Evolutionary conservation across 2,797 vertebrate species (phyloP).

Genomic region (Lagorchestes hirsutus): DNA sequence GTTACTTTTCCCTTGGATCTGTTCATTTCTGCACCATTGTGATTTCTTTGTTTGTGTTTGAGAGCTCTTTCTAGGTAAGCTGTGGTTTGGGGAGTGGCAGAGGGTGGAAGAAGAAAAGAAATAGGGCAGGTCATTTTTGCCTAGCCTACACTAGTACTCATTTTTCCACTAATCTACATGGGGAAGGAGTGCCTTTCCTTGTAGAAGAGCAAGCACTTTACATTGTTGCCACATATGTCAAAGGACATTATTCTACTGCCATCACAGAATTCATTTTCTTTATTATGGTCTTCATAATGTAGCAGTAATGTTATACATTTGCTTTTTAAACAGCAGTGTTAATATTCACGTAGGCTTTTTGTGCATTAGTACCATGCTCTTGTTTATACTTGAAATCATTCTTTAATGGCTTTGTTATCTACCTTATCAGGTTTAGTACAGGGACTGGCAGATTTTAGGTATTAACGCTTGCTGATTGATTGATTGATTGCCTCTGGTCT

Average conservation of each 20-base stretch:
- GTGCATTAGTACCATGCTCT: background rate
- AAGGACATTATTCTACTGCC: background rate
- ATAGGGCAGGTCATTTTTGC: background rate
- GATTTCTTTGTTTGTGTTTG: background rate
- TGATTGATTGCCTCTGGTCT: background rate
- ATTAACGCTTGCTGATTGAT: background rate
- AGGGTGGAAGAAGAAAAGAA: background rate
- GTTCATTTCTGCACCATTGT: background rate
- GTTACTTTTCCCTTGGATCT: background rate
- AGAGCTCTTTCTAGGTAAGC: background rate
- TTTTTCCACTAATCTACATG: background rate
- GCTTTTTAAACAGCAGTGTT: background rate
- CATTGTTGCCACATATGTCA: background rate
- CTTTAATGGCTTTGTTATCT: background rate
- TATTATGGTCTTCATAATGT: background rate
- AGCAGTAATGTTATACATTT: conserved; percentile 37
- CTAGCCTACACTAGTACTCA: background rate
- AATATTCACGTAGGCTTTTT: background rate
- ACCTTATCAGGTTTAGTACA: background rate
- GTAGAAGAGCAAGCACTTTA: conserved; percentile 52
- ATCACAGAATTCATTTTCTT: background rate
- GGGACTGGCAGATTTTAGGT: background rate
- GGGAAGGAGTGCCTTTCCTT: background rate
- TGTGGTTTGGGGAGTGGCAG: background rate
- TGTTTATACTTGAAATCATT: conserved; percentile 1